phyloP scores from a whole-genome alignment of 2,113 vertebrate species.

The Galeopterus variegatus region DNA sequence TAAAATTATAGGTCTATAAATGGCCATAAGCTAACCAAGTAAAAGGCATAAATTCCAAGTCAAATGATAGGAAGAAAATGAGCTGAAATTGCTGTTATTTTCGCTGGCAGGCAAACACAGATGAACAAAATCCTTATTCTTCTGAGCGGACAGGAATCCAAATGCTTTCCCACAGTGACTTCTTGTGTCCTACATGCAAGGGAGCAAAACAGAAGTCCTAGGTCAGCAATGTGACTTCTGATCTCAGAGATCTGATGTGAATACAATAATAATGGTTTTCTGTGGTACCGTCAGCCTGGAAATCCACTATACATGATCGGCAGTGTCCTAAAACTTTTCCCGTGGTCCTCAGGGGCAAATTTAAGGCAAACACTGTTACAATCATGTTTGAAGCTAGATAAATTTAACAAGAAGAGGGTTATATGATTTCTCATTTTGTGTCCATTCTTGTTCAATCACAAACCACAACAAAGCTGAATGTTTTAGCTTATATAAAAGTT shows the following conservation, averaged over 20 bases:
- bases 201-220: background rate
- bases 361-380: background rate
- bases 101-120: conserved; percentile 59
- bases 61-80: conserved; percentile 47
- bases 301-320: background rate
- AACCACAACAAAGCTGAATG: background rate
- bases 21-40: conserved; percentile 56
- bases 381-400: background rate
- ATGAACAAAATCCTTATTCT: conserved; percentile 65
- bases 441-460: conserved; percentile 1
- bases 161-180: conserved; percentile 33
- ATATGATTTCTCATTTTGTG: background rate
- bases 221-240: conserved; percentile 19
- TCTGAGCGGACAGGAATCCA: background rate
- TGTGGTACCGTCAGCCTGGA: background rate
- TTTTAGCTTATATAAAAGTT: conserved; percentile 1
- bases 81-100: conserved; percentile 60
- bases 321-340: background rate
- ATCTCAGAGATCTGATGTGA: conserved; percentile 1
- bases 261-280: conserved; percentile 11
- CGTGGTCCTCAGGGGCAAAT: background rate
- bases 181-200: background rate
- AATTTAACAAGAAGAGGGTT: background rate
- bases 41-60: conserved; percentile 64
- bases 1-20: conserved; percentile 67